Conservation (phyloP, 2,888 invertebrate genomes). For the Antheraea assamensis region DNA sequence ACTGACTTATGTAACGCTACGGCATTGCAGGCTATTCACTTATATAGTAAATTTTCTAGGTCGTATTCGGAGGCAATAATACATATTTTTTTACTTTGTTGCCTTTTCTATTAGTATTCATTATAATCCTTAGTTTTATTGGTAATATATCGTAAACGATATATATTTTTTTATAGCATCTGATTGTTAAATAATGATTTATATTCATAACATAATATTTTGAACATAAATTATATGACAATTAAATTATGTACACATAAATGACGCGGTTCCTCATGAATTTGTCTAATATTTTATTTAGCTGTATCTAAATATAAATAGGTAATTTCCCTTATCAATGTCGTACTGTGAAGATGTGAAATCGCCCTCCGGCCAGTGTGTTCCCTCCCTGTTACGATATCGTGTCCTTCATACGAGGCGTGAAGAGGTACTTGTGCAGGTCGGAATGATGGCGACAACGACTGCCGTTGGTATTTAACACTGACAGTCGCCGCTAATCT, state of each 20-base stretch:
- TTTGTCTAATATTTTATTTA: too few species aligned
- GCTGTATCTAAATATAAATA: too few species aligned
- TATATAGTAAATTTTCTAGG: not conserved
- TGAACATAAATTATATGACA: not conserved
- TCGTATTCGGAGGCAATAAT: not conserved
- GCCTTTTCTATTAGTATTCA: not conserved
- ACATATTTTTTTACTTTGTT: not conserved
- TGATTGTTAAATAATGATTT: not conserved
- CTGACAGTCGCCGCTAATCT: too few species aligned
- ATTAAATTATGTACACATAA: not conserved
- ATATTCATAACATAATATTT: not conserved
- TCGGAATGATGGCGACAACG: too few species aligned
- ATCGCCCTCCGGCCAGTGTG: too few species aligned
- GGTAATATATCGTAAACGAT: not conserved
- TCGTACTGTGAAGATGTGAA: too few species aligned
- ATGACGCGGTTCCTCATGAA: not conserved
- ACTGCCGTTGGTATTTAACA: too few species aligned
- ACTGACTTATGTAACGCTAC: constrained; percentile 67
- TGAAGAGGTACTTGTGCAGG: too few species aligned
- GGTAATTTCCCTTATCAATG: too few species aligned
- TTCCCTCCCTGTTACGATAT: too few species aligned
- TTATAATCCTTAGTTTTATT: not conserved
- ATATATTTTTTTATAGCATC: not conserved
- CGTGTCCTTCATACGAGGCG: too few species aligned
- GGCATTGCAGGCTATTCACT: constrained; percentile 63